phyloP scores from a whole-genome alignment of 2,888 invertebrate genomes.

The Deladenus siricidicola region DNA sequence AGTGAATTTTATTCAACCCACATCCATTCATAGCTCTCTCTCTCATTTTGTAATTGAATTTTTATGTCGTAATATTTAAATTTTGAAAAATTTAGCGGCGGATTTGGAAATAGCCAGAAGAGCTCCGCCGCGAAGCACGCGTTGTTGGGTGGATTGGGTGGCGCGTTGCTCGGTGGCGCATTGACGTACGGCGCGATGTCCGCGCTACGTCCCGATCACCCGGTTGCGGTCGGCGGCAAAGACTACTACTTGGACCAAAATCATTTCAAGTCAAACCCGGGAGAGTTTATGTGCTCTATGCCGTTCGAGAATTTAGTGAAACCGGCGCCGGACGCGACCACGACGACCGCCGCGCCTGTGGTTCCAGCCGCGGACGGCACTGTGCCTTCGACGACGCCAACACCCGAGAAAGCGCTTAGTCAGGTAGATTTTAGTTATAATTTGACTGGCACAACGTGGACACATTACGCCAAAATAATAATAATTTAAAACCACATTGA shows the following conservation, averaged over 20 bases:
- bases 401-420: constrained; percentile 10
- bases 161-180: neutral
- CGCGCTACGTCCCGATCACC: neutral
- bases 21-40: no score
- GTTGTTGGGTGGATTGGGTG: neutral
- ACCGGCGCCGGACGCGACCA: constrained; percentile 17
- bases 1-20: no score
- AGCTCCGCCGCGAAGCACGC: neutral
- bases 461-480: neutral
- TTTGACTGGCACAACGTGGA: neutral
- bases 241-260: constrained; percentile 45
- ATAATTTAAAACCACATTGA: no score
- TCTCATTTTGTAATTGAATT: no score
- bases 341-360: constrained; percentile 13
- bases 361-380: neutral
- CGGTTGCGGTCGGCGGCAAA: constrained; percentile 15
- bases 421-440: neutral
- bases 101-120: neutral
- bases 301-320: constrained; percentile 31
- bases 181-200: neutral
- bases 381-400: constrained; percentile 25
- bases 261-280: constrained; percentile 12
- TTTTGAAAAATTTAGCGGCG: neutral
- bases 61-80: neutral
- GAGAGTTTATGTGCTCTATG: constrained; percentile 38